A percentile compares a stretch with the other conserved stretches of the same genome.
These are phyloP conservation scores for Trissolcus japonicus DNA, from an alignment of 2,888 invertebrate species.

Conservation along the genomic window DNA sequence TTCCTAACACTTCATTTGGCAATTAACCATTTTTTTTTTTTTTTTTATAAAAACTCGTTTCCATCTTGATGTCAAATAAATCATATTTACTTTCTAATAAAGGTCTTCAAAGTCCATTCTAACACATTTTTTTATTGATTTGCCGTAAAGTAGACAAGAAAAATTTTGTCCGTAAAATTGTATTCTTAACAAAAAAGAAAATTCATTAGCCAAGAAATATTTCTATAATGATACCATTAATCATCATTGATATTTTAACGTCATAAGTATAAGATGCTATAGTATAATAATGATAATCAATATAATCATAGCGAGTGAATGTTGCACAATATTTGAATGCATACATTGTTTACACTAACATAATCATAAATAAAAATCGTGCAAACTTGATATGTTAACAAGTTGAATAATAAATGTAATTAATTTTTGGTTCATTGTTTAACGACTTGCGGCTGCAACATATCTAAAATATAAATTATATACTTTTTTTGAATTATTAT, in stretches of 20 bases:
- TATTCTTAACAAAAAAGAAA: too few species aligned
- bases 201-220: too few species aligned
- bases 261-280: background rate
- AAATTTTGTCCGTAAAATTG: too few species aligned
- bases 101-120: too few species aligned
- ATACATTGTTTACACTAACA: slow-evolving; percentile 32
- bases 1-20: too few species aligned
- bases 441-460: background rate
- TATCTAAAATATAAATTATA: background rate
- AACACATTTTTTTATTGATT: too few species aligned
- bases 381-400: slow-evolving; percentile 3
- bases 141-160: too few species aligned
- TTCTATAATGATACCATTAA: background rate
- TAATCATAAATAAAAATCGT: slow-evolving; percentile 36
- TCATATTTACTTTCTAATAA: too few species aligned
- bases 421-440: background rate
- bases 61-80: too few species aligned
- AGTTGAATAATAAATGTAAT: background rate
- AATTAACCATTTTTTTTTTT: too few species aligned
- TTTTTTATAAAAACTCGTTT: too few species aligned
- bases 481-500: background rate
- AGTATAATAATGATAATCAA: slow-evolving; percentile 10
- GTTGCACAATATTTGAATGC: slow-evolving; percentile 34
- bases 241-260: background rate
- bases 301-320: slow-evolving; percentile 21